Evolutionary conservation across 2,888 invertebrate genomes (phyloP), one percentile per base, ranked within the genome.

Genomic region (Atherix ibis): DNA sequence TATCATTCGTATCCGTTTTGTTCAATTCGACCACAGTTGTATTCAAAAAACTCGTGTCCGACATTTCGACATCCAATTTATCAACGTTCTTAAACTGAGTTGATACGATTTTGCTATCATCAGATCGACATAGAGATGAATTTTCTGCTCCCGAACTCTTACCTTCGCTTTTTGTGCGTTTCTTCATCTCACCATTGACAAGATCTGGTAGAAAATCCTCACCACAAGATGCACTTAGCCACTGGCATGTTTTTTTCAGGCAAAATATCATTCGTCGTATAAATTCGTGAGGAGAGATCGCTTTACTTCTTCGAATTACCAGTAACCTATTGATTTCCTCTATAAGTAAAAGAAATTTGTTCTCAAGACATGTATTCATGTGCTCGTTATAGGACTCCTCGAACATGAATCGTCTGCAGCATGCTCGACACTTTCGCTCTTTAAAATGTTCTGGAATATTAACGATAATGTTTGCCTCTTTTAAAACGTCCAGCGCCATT

Each of bases 281-380:
- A 35, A 56, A 61, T 43, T 61, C 59, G 30, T 59, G 58, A 0
- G 61, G 57, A 3, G 61, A 60, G 5, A 61, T 45, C 27, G 54
- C 52, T 31, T 56, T 58, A 4, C 47, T 50, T 2, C 51, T 48
- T 13, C 56, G 48, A 5, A 58, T 54, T 3, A 51, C 48, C 9
- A 55, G 34, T 13, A 61, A 41, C 8, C 49, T 50, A 35, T 53
- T 54, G n/a, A 53, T 43, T 18, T 58, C 57, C 16, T 47, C 51
- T 1, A 58, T 49, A 30, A 55, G 54, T 10, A 43, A 43, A 1
- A 53, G 38, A 40, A 60, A 57, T 27, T 56, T 57, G 37, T 48
- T 51, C 32, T 60, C 58, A n/a, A 60, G 52, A 37, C 60, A 60
- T 18, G 47, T 48, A 26, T 52, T 49, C 38, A 56, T 40, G 29